phyloP scores from a whole-genome alignment of 2,888 invertebrate species.

The Tetropium fuscum region DNA sequence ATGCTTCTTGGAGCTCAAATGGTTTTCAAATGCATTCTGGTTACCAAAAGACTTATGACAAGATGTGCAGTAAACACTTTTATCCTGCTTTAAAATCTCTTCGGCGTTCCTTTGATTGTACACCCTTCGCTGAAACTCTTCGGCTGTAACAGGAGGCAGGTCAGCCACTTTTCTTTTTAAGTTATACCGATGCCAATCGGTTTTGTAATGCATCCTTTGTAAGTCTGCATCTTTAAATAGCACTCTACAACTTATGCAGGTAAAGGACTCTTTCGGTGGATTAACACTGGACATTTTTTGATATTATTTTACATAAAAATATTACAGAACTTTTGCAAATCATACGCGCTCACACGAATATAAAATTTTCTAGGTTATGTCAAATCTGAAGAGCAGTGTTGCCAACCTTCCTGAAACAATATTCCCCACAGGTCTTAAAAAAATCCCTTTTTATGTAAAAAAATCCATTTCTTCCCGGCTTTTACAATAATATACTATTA shows the following conservation, averaged over 20 bases:
- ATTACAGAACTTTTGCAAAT: too few species aligned
- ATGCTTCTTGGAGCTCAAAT: slow-evolving; percentile 93
- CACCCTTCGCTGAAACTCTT: slow-evolving; percentile 86
- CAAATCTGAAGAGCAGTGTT: too few species aligned
- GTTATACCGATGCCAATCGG: slow-evolving; percentile 98
- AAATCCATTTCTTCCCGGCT: too few species aligned
- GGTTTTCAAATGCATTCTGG: slow-evolving; percentile 88
- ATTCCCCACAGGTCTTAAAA: too few species aligned
- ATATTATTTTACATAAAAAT: too few species aligned
- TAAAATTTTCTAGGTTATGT: too few species aligned
- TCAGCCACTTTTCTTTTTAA: slow-evolving; percentile 90
- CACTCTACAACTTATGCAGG: slow-evolving; percentile 95
- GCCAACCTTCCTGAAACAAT: too few species aligned
- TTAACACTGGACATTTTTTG: slow-evolving; percentile 8
- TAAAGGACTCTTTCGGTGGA: slow-evolving; percentile 66
- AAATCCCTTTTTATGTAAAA: too few species aligned
- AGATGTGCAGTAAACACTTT: slow-evolving; percentile 74
- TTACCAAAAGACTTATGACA: slow-evolving; percentile 89
- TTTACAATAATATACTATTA: too few species aligned
- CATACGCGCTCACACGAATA: too few species aligned
- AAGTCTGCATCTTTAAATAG: slow-evolving; percentile 85
- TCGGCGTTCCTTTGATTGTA: slow-evolving; percentile 73
- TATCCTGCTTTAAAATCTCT: slow-evolving; percentile 66
- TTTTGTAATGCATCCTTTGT: slow-evolving; percentile 93
- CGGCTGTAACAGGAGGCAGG: slow-evolving; percentile 86